These are phyloP conservation scores for Arbacia lixula DNA, from an alignment of 53 echinoderm and acorn worm genomes.

Conservation along the genomic window DNA sequence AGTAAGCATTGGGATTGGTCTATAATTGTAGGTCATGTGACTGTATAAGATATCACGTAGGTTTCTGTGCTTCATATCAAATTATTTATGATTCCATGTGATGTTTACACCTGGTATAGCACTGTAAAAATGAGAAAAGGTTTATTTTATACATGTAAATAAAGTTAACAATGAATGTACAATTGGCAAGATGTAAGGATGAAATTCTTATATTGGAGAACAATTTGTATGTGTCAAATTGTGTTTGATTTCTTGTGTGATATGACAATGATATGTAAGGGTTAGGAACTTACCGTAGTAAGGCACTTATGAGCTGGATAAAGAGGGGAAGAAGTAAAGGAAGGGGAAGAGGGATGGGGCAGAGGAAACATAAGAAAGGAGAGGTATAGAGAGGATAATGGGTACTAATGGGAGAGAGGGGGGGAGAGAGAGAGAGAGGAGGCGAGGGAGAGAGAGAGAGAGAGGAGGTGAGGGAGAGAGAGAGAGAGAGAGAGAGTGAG, in stretches of 20 bases:
- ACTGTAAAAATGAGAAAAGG: slow-evolving; percentile 17
- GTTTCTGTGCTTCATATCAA: no score
- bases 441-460: not conserved
- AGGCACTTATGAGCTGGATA: not conserved
- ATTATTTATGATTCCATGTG: no score
- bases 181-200: not conserved
- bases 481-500: not conserved
- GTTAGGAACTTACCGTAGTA: no score
- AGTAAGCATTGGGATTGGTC: no score
- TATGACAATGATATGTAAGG: no score
- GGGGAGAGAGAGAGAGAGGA: not conserved
- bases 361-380: not conserved
- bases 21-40: no score
- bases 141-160: slow-evolving; percentile 52
- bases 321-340: not conserved
- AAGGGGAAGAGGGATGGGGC: not conserved
- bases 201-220: no score
- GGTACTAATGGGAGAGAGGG: not conserved
- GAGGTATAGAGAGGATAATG: not conserved
- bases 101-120: slow-evolving; percentile 29
- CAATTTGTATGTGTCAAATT: no score
- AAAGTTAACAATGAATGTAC: slow-evolving; percentile 19
- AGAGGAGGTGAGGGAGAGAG: not conserved
- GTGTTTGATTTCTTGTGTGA: no score
- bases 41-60: no score